A percentile compares a stretch with the other conserved stretches of the same genome.
These are phyloP conservation scores for Fabriciana adippe DNA, from an alignment of 2,888 invertebrate species.

Conservation along the genomic window DNA sequence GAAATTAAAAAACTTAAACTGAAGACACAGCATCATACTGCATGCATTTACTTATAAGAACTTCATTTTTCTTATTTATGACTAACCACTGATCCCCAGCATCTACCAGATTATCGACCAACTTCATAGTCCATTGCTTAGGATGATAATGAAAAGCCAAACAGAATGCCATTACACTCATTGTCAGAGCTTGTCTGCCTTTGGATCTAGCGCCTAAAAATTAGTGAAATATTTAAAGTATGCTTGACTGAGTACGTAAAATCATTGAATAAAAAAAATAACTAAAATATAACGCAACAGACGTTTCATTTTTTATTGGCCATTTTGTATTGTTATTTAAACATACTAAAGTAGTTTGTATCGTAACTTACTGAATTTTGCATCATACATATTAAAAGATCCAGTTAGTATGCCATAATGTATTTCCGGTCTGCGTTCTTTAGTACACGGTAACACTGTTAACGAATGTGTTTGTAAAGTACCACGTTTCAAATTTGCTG, in stretches of 20 bases:
- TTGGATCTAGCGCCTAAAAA: conserved; percentile 59
- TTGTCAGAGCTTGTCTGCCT: conserved; percentile 80
- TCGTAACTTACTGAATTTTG: conserved; percentile 61
- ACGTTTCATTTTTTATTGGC: too few species aligned
- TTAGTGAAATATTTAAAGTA: neutral
- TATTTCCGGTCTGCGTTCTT: conserved; percentile 59
- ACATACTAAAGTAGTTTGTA: too few species aligned
- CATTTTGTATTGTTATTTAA: too few species aligned
- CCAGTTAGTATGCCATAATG: conserved; percentile 73
- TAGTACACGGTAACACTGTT: conserved; percentile 68
- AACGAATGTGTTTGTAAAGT: conserved; percentile 69
- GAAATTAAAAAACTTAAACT: neutral
- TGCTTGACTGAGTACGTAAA: neutral
- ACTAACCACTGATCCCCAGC: conserved; percentile 77
- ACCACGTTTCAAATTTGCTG: conserved; percentile 61
- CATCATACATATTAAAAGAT: conserved; percentile 70
- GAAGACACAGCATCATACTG: neutral
- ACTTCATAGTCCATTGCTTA: conserved; percentile 83
- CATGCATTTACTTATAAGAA: too few species aligned
- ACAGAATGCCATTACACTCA: conserved; percentile 83
- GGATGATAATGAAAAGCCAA: conserved; percentile 82
- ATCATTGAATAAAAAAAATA: too few species aligned
- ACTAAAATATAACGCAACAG: too few species aligned
- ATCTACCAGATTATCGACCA: conserved; percentile 82
- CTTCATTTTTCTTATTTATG: neutral